These are phyloP conservation scores for Troides helena DNA, from an alignment of 2,888 invertebrate species.

Conservation along the genomic window DNA sequence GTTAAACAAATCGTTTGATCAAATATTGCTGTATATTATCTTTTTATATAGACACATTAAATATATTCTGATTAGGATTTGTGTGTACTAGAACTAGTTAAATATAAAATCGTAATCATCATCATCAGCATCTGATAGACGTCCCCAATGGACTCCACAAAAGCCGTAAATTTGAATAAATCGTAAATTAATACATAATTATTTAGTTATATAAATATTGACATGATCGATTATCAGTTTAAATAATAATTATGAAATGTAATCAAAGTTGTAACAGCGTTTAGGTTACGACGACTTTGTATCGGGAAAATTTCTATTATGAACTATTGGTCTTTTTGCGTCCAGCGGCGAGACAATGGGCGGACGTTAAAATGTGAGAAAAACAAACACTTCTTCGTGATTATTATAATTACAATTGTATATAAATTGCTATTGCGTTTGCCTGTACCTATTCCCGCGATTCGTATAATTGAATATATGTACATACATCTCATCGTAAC, in stretches of 20 bases:
- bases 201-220: too few relatives aligned
- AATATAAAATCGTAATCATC: too few relatives aligned
- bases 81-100: too few relatives aligned
- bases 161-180: too few relatives aligned
- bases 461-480: constrained; percentile 28
- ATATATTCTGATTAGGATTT: too few relatives aligned
- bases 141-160: too few relatives aligned
- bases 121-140: too few relatives aligned
- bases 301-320: constrained; percentile 28
- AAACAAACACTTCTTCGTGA: constrained; percentile 43
- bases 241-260: neutral
- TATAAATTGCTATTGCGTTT: constrained; percentile 40
- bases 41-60: too few relatives aligned
- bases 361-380: constrained; percentile 67
- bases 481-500: constrained; percentile 19
- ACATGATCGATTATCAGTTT: neutral
- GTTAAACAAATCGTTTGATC: too few relatives aligned
- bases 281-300: constrained; percentile 12
- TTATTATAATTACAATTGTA: constrained; percentile 41
- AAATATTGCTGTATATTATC: too few relatives aligned
- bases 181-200: too few relatives aligned
- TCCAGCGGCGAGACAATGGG: constrained; percentile 54
- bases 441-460: constrained; percentile 25
- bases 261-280: neutral
- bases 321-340: constrained; percentile 34